A percentile compares a stretch with the other conserved stretches of the same genome.
These are phyloP conservation scores for Cebidichthys violaceus DNA, from an alignment of 2,113 vertebrate species.

Conservation along the genomic window DNA sequence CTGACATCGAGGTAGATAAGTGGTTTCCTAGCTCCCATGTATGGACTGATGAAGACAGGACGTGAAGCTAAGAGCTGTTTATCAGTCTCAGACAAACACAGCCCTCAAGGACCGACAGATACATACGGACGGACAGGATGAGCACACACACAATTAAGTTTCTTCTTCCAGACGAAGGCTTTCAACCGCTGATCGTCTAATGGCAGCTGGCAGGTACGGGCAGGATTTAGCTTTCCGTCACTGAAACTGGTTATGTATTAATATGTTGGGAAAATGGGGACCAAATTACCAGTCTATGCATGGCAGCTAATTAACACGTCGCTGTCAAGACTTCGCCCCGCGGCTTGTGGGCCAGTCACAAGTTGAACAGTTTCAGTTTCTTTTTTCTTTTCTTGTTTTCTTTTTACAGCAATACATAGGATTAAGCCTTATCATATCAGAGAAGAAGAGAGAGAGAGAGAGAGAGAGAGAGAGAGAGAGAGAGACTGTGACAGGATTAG, in stretches of 20 bases:
- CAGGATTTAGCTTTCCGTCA: constrained; percentile 37
- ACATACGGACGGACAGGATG: constrained; percentile 32
- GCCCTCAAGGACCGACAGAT: constrained; percentile 22
- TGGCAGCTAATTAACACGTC: constrained; percentile 2
- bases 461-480: neutral
- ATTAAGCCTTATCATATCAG: neutral
- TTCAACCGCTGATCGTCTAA: constrained; percentile 46
- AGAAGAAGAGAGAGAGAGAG: neutral
- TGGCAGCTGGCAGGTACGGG: constrained; percentile 47
- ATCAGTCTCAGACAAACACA: constrained; percentile 44
- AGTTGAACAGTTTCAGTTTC: constrained; percentile 2
- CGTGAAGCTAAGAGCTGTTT: constrained; percentile 61
- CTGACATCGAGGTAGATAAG: constrained; percentile 50
- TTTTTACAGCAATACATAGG: neutral
- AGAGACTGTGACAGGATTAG: neutral
- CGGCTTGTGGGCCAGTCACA: constrained; percentile 33
- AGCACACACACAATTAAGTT: constrained; percentile 37
- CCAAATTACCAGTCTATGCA: constrained; percentile 1
- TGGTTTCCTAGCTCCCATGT: constrained; percentile 66
- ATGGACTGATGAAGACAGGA: constrained; percentile 55
- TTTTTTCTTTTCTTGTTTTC: neutral
- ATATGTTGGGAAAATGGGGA: neutral
- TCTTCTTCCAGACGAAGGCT: constrained; percentile 29
- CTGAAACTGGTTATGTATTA: constrained; percentile 23
- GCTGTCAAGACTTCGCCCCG: constrained; percentile 16